A percentile compares a stretch with the other conserved stretches of the same genome.
Evolutionary conservation across 1,140 invertebrate genomes (phyloP).

Genomic region (Panagrolaimus sp.): DNA sequence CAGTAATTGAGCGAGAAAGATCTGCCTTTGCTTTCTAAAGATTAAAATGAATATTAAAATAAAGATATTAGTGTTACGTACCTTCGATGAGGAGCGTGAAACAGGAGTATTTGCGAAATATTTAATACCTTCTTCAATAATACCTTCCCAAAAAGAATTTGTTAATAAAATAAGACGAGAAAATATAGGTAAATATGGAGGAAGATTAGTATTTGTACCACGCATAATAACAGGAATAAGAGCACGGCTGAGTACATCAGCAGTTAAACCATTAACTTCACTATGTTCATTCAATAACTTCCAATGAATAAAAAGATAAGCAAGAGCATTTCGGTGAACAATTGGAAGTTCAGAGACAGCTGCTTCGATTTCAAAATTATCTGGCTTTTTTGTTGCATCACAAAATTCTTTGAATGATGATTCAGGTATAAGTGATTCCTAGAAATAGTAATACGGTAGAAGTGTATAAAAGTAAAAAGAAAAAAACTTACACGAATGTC

Average conservation of each 20-base stretch:
- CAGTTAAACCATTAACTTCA: constrained; percentile 15
- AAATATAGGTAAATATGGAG: too few relatives aligned
- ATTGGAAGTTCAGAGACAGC: constrained; percentile 71
- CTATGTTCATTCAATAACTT: constrained; percentile 61
- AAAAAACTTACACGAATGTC: constrained; percentile 13
- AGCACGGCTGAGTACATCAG: background rate
- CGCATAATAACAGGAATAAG: background rate
- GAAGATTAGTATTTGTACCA: background rate
- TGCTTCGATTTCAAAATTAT: constrained; percentile 63
- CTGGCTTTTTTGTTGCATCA: constrained; percentile 53
- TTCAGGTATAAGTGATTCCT: constrained; percentile 75
- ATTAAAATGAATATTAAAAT: too few relatives aligned
- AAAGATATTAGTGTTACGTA: too few relatives aligned
- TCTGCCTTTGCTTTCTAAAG: too few relatives aligned
- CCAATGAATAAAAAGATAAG: constrained; percentile 76
- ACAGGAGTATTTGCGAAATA: too few relatives aligned
- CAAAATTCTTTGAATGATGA: constrained; percentile 72
- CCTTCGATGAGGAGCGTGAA: too few relatives aligned
- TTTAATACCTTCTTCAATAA: too few relatives aligned
- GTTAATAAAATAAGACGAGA: too few relatives aligned
- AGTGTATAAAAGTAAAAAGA: background rate
- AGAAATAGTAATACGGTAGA: constrained; percentile 17
- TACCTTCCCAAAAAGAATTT: too few relatives aligned
- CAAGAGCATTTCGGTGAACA: constrained; percentile 78
- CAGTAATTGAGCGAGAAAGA: too few relatives aligned